These are phyloP conservation scores for Aricia artaxerxes DNA, from an alignment of 2,888 invertebrate genomes.

Conservation along the genomic window DNA sequence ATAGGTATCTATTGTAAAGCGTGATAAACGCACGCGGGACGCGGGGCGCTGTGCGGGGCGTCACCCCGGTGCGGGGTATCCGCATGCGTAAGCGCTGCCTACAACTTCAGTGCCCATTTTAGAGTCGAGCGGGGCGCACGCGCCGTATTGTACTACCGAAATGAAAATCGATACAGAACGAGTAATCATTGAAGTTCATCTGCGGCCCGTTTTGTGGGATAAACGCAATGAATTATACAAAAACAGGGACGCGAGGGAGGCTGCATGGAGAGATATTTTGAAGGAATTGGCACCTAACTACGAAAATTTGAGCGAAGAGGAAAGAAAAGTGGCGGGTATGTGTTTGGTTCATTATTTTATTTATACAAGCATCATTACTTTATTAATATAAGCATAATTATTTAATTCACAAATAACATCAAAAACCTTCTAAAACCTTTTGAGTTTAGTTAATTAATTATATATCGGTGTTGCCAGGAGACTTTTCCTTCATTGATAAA, in stretches of 20 bases:
- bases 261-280: neutral
- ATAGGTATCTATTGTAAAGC: too few relatives aligned
- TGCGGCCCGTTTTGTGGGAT: neutral
- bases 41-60: too few relatives aligned
- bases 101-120: neutral
- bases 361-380: neutral
- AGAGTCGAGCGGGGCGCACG: neutral
- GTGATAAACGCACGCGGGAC: too few relatives aligned
- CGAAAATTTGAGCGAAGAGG: neutral
- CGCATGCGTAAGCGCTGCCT: neutral
- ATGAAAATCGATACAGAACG: neutral
- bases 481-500: constrained; percentile 21
- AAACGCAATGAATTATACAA: neutral
- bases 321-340: neutral
- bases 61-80: too few relatives aligned
- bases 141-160: neutral
- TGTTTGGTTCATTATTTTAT: neutral
- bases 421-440: neutral
- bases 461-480: constrained; percentile 33
- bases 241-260: too few relatives aligned
- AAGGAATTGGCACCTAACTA: neutral
- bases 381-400: neutral
- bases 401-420: neutral
- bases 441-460: neutral
- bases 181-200: neutral